These are phyloP conservation scores for Champsocephalus gunnari DNA, from an alignment of 2,797 vertebrate species.

Conservation along the genomic window DNA sequence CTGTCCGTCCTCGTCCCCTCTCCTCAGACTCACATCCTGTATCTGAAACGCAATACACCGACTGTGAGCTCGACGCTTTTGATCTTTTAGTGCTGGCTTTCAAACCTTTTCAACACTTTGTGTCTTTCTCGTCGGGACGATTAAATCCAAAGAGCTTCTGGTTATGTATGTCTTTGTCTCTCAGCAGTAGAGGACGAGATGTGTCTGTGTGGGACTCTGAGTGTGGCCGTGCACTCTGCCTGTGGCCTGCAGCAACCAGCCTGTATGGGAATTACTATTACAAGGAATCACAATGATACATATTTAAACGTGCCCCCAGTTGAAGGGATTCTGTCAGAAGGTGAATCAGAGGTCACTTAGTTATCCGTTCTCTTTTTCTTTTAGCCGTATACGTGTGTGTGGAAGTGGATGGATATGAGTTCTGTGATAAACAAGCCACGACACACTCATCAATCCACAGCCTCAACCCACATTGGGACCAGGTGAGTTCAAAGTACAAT, in stretches of 20 bases:
- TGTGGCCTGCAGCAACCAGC: constrained; percentile 74
- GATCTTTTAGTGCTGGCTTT: neutral
- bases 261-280: constrained; percentile 63
- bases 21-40: constrained; percentile 21
- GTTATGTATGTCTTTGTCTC: constrained; percentile 32
- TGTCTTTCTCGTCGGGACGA: neutral
- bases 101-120: neutral
- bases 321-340: neutral
- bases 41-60: neutral
- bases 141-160: neutral
- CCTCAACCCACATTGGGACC: constrained; percentile 82
- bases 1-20: neutral
- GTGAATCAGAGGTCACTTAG: neutral
- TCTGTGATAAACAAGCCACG: constrained; percentile 79
- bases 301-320: neutral
- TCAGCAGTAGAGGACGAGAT: constrained; percentile 40
- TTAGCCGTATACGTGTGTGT: constrained; percentile 81
- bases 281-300: no score
- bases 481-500: constrained; percentile 67
- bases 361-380: neutral
- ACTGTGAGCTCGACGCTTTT: neutral
- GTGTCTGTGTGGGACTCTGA: constrained; percentile 79
- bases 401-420: constrained; percentile 83
- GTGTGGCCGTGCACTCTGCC: constrained; percentile 80
- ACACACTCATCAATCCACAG: constrained; percentile 77